Percentiles rank a stretch among this genome's conserved stretches.
These are phyloP conservation scores for Sisor rabdophorus DNA, from an alignment of 2,113 vertebrate genomes.

Conservation along the genomic window DNA sequence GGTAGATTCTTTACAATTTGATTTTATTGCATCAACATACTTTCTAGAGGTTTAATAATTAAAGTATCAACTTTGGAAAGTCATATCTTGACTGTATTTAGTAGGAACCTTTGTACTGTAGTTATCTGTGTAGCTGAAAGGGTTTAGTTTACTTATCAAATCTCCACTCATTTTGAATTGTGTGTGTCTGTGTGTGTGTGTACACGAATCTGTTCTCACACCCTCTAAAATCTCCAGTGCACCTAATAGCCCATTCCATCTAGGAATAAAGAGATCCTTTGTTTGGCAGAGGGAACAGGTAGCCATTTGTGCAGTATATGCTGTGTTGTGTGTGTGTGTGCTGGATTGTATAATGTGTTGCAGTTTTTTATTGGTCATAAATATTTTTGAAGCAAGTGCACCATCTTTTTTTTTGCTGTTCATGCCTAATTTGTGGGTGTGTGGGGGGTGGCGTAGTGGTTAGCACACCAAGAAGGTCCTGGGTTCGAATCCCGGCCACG, in stretches of 20 bases:
- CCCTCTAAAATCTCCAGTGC: constrained; percentile 68
- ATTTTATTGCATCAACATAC: background rate
- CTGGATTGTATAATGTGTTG: constrained; percentile 38
- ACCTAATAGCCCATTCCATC: constrained; percentile 55
- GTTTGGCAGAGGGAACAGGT: constrained; percentile 67
- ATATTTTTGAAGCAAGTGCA: constrained; percentile 11
- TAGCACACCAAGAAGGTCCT: no score
- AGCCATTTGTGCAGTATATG: constrained; percentile 61
- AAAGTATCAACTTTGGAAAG: constrained; percentile 16
- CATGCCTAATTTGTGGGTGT: background rate
- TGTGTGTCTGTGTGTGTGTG: constrained; percentile 33
- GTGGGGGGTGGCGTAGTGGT: background rate
- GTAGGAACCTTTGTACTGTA: background rate
- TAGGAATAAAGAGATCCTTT: constrained; percentile 66
- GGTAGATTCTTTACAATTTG: background rate
- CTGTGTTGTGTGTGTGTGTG: constrained; percentile 33
- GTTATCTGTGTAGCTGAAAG: constrained; percentile 8
- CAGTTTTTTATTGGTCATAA: constrained; percentile 33
- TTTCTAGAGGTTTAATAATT: constrained; percentile 15
- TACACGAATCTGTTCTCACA: constrained; percentile 62
- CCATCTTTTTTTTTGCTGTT: constrained; percentile 9
- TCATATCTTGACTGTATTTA: constrained; percentile 10
- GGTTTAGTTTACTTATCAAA: constrained; percentile 31
- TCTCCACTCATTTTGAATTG: constrained; percentile 29
- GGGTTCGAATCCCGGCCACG: no score